Evolutionary conservation across 1,140 invertebrate species (phyloP).

Genomic region (Cotesia chilonis): DNA sequence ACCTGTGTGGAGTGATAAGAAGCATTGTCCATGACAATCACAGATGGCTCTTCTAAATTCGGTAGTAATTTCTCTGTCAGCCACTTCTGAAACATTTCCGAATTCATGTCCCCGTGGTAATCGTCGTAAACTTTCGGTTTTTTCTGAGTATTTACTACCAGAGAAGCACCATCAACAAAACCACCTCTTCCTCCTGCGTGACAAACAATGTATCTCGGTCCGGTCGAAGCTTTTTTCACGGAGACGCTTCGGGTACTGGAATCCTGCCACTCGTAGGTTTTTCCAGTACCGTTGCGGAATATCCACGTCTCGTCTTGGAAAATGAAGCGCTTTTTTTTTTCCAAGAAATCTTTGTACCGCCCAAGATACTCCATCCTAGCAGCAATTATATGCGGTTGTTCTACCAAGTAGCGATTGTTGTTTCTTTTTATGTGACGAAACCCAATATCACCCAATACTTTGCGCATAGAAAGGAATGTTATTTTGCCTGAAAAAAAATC

Average conservation of each 20-base stretch:
- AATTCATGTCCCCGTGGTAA: slow-evolving; percentile 24
- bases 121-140: slow-evolving; percentile 19
- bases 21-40: slow-evolving; percentile 24
- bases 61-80: background rate
- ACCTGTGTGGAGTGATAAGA: slow-evolving; percentile 14
- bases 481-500: too few species aligned
- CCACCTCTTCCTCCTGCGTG: slow-evolving; percentile 12
- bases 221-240: background rate
- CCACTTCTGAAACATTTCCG: background rate
- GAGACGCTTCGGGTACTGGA: background rate
- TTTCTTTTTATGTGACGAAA: too few species aligned
- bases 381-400: too few species aligned
- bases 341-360: too few species aligned
- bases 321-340: background rate
- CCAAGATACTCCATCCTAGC: too few species aligned
- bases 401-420: too few species aligned
- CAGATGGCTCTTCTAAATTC: slow-evolving; percentile 10
- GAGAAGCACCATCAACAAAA: slow-evolving; percentile 2
- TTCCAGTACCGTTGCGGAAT: background rate
- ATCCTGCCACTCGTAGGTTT: slow-evolving; percentile 13
- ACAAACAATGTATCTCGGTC: slow-evolving; percentile 7
- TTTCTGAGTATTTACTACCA: background rate
- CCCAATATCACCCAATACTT: too few species aligned
- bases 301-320: slow-evolving; percentile 20
- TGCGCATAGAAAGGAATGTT: too few species aligned